Percentiles rank a stretch among this genome's conserved stretches.
These are phyloP conservation scores for Acanthisitta chloris DNA, from an alignment of 2,113 vertebrate genomes.

Conservation along the genomic window DNA sequence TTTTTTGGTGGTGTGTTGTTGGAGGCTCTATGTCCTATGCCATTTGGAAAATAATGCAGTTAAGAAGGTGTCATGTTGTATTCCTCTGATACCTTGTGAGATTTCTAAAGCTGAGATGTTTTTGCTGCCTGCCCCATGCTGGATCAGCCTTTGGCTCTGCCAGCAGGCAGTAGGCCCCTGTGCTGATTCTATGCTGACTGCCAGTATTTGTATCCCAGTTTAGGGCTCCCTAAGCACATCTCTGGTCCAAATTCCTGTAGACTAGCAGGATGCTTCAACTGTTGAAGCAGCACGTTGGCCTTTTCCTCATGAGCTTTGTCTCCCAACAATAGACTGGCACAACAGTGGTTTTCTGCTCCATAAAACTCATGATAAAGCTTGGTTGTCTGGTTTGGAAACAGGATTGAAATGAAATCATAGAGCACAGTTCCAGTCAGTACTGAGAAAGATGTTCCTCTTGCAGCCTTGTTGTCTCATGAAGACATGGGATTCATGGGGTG, in stretches of 20 bases:
- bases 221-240: not conserved
- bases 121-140: not conserved
- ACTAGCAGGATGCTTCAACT: not conserved
- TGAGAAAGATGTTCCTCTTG: not conserved
- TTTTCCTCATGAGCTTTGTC: not conserved
- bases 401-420: not conserved
- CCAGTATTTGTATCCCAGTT: not conserved
- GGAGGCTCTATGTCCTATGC: not conserved
- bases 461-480: accelerated
- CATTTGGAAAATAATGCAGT: not conserved
- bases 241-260: not conserved
- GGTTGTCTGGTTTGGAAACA: not conserved
- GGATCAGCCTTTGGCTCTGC: not conserved
- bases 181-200: not conserved
- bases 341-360: not conserved
- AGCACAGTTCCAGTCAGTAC: not conserved
- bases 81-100: not conserved
- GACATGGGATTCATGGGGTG: accelerated
- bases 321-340: not conserved
- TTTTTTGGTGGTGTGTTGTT: not conserved
- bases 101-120: not conserved
- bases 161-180: not conserved
- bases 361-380: not conserved
- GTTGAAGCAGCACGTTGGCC: accelerated
- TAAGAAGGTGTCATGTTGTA: not conserved